Base-by-base conservation (phyloP, 2,797 vertebrate genomes). In the Euthynnus affinis region DNA sequence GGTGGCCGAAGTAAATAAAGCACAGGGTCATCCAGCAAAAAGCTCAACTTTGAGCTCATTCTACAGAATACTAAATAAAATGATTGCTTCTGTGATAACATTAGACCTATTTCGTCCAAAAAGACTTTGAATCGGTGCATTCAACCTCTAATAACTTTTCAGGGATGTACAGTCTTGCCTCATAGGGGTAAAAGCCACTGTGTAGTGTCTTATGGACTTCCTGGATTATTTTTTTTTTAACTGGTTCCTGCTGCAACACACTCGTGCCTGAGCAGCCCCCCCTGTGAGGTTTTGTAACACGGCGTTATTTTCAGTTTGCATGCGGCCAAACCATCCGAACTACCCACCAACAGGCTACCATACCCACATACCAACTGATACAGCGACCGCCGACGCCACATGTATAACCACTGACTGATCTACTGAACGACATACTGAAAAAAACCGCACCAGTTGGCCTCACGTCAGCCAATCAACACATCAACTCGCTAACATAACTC, bases 341-440 rank as follows among this genome's bases (percentile, higher is more conserved):
- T 12, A 18, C 27, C 46, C 57, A 44, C 17, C 32, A 7, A n/a
- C 9, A 56, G 18, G 62, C 32, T 22, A 49, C 44, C 29, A 57
- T 17, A 49, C 9, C 44, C 18, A 61, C 1, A 3, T 29, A 49
- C 20, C 9, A 57, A 29, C 42, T 66, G 34, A 68, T 32, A 56
- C 15, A 22, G 48, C 29, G 13, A 10, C 51, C 48, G 6, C 29
- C 29, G 6, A 32, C 6, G 29, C 29, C 29, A 79, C 32, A 55
- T 22, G 27, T 15, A 22, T 1, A 37, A 37, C 67, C 55, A 34
- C 13, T 14, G 22, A 72, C 44, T 64, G 67, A 76, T 48, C 49
- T 42, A 52, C 46, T 73, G 57, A 64, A 61, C n/a, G 15, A 84
- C 44, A 63, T 29, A 29, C 55, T 49, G 9, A 72, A n/a, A 72